Conservation (phyloP, 2,113 vertebrate species). For the Microtus ochrogaster region DNA sequence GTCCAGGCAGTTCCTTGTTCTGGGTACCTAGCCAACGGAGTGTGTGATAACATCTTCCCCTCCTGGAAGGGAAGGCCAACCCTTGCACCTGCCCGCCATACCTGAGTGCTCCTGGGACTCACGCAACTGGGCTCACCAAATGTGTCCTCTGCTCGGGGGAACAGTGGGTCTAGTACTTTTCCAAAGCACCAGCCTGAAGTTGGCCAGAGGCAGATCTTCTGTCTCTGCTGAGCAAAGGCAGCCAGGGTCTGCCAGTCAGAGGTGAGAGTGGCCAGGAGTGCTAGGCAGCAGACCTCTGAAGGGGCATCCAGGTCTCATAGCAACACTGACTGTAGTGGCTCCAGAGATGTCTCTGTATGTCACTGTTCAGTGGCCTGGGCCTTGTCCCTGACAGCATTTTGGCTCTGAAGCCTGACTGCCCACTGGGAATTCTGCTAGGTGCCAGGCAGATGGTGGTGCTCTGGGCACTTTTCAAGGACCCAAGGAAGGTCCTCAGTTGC, state of each 20-base stretch:
- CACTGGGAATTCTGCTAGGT: accelerated
- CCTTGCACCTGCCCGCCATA: not conserved
- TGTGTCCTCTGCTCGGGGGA: accelerated
- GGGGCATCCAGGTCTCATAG: not conserved
- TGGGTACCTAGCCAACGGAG: not conserved
- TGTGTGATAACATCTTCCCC: not conserved
- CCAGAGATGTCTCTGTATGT: accelerated
- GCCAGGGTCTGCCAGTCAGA: not conserved
- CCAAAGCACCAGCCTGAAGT: not conserved
- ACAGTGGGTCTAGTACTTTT: conserved; percentile 38
- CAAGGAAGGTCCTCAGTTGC: not conserved
- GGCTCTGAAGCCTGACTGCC: not conserved
- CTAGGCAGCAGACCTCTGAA: not conserved
- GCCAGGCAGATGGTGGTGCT: accelerated
- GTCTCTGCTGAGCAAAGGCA: not conserved
- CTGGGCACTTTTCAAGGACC: not conserved
- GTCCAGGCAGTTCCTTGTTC: not conserved
- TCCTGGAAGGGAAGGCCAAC: not conserved
- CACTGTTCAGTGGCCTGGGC: not conserved
- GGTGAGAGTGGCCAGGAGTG: not conserved
- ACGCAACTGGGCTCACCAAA: not conserved
- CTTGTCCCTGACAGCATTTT: not conserved
- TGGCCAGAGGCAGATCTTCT: not conserved
- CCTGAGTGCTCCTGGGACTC: not conserved
- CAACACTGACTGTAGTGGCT: not conserved